A percentile compares a stretch with the other conserved stretches of the same genome.
Evolutionary conservation across 2,888 invertebrate species (phyloP).

Genomic region (Fragum whitleyi): DNA sequence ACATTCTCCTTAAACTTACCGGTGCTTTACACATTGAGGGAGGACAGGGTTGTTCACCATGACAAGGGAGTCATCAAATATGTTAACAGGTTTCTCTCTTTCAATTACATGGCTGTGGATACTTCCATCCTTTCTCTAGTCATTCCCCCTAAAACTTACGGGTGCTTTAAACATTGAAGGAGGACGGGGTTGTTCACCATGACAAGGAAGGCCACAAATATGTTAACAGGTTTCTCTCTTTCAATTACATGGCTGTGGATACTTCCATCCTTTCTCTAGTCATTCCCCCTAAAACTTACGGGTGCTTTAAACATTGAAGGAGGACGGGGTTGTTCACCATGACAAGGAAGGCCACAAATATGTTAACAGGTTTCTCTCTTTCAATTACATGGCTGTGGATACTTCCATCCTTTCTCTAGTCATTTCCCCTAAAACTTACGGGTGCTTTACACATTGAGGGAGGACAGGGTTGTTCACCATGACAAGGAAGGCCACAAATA

Average conservation of each 20-base stretch:
- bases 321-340: conserved; percentile 90
- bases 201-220: conserved; percentile 93
- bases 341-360: conserved; percentile 93
- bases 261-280: conserved; percentile 85
- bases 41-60: conserved; percentile 90
- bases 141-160: conserved; percentile 88
- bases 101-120: conserved; percentile 92
- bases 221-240: conserved; percentile 92
- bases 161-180: conserved; percentile 90
- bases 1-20: conserved; percentile 87
- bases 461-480: conserved; percentile 90
- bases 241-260: conserved; percentile 92
- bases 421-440: conserved; percentile 88
- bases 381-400: conserved; percentile 92
- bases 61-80: conserved; percentile 93
- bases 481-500: conserved; percentile 88
- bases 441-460: conserved; percentile 90
- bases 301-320: conserved; percentile 90
- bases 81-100: conserved; percentile 92
- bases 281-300: conserved; percentile 88
- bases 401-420: conserved; percentile 85
- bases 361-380: conserved; percentile 92
- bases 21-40: conserved; percentile 90
- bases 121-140: conserved; percentile 85
- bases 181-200: conserved; percentile 90